Conservation (phyloP, 2,888 invertebrate genomes). For the Lingula anatina region DNA sequence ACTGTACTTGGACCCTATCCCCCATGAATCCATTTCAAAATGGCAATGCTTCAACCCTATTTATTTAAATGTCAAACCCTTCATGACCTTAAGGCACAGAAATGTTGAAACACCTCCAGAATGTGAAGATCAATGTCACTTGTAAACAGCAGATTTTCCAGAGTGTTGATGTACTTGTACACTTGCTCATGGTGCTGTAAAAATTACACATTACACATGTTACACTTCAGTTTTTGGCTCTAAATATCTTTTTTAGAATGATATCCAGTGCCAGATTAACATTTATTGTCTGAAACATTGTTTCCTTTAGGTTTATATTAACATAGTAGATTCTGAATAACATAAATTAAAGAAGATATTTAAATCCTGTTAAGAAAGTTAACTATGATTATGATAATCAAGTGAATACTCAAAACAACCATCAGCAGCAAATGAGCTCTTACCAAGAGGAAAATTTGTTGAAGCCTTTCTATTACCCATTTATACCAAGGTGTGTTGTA, state of each 20-base stretch:
- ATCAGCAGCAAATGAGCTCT: constrained; percentile 34
- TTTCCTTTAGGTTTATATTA: too few relatives aligned
- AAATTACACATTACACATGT: too few relatives aligned
- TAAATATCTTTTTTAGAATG: too few relatives aligned
- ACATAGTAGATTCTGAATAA: too few relatives aligned
- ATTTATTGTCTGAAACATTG: too few relatives aligned
- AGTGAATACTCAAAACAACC: constrained; percentile 86
- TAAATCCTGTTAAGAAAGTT: too few relatives aligned
- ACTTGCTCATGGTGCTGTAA: constrained; percentile 96
- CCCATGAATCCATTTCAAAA: too few relatives aligned
- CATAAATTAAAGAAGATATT: too few relatives aligned
- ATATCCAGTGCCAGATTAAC: too few relatives aligned
- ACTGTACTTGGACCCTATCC: too few relatives aligned
- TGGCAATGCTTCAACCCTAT: too few relatives aligned
- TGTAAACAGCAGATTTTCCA: constrained; percentile 93
- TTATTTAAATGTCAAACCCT: not conserved
- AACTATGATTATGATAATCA: constrained; percentile 88
- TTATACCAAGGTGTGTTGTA: constrained; percentile 93
- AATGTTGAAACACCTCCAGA: constrained; percentile 94
- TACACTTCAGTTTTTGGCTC: too few relatives aligned
- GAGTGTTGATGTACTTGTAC: constrained; percentile 89
- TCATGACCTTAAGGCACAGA: constrained; percentile 79
- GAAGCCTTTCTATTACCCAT: constrained; percentile 89
- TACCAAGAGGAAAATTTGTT: constrained; percentile 90
- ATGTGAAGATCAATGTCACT: constrained; percentile 94